A percentile compares a stretch with the other conserved stretches of the same genome.
Conservation (phyloP, 2,888 invertebrate genomes). For the Parasteatoda lunata region DNA sequence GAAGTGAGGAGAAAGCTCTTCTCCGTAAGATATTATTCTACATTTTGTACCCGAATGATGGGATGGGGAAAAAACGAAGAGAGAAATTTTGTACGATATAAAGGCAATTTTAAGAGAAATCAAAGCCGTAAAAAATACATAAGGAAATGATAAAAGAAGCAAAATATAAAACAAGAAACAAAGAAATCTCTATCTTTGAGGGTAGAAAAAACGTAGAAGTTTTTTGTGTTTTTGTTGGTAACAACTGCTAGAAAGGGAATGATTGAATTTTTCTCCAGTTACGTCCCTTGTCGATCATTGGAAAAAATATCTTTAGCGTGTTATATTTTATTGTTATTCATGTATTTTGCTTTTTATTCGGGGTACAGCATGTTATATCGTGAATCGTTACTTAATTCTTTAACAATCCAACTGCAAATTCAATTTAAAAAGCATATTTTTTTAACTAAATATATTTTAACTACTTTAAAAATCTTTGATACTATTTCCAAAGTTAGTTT, state of each 20-base stretch:
- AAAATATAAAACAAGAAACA: conserved; percentile 4
- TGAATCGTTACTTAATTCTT: too few relatives aligned
- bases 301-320: too few relatives aligned
- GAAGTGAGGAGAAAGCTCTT: conserved; percentile 19
- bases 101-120: conserved; percentile 8
- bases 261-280: conserved; percentile 49
- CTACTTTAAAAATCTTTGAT: too few relatives aligned
- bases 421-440: too few relatives aligned
- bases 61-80: not conserved
- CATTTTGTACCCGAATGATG: conserved; percentile 12
- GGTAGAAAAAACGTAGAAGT: not conserved
- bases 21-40: conserved; percentile 4
- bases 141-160: not conserved
- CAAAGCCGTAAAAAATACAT: conserved; percentile 6
- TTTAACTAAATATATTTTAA: too few relatives aligned
- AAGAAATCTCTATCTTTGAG: not conserved
- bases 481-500: too few relatives aligned
- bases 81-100: not conserved
- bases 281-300: conserved; percentile 45
- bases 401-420: too few relatives aligned
- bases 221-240: conserved; percentile 29
- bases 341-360: too few relatives aligned
- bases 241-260: conserved; percentile 41
- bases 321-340: too few relatives aligned
- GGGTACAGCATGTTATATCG: too few relatives aligned